Conservation (phyloP, 2,113 vertebrate genomes). For the Ornithorhynchus anatinus region DNA sequence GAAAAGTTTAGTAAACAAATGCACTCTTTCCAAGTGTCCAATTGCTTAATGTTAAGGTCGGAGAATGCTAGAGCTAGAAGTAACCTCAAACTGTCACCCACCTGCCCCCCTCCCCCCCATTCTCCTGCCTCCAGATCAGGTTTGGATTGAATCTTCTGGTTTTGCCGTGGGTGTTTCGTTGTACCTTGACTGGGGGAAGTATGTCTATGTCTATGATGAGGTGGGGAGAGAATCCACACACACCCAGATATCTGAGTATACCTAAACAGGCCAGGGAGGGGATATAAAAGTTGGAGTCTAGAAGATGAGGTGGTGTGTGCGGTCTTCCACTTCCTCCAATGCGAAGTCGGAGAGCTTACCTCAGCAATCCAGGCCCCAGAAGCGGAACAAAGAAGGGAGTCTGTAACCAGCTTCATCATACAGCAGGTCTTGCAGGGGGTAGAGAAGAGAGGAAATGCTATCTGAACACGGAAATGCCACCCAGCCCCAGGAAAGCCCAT, state of each 20-base stretch:
- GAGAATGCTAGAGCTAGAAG: too few relatives aligned
- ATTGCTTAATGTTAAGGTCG: too few relatives aligned
- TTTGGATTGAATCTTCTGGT: too few relatives aligned
- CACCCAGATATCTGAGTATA: background rate
- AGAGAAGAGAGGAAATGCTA: background rate
- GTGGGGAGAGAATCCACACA: background rate
- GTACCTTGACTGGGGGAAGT: too few relatives aligned
- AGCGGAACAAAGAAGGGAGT: background rate
- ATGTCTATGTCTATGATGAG: too few relatives aligned
- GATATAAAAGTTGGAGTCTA: background rate
- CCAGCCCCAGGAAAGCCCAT: background rate
- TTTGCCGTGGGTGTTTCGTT: too few relatives aligned
- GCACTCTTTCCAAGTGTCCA: too few relatives aligned
- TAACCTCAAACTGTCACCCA: too few relatives aligned
- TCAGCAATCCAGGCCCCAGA: background rate
- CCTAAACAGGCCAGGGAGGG: background rate
- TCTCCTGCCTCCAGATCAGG: too few relatives aligned
- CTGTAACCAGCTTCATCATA: background rate
- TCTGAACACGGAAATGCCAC: background rate
- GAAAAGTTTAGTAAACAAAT: too few relatives aligned
- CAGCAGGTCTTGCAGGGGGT: rapidly evolving
- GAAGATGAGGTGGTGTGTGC: background rate
- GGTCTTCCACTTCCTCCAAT: background rate
- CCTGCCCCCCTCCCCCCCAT: too few relatives aligned
- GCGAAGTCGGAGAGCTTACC: background rate